Percentiles rank a stretch among this genome's conserved stretches.
phyloP scores from a whole-genome alignment of 2,888 invertebrate species.

The Xestia rhomboidea region DNA sequence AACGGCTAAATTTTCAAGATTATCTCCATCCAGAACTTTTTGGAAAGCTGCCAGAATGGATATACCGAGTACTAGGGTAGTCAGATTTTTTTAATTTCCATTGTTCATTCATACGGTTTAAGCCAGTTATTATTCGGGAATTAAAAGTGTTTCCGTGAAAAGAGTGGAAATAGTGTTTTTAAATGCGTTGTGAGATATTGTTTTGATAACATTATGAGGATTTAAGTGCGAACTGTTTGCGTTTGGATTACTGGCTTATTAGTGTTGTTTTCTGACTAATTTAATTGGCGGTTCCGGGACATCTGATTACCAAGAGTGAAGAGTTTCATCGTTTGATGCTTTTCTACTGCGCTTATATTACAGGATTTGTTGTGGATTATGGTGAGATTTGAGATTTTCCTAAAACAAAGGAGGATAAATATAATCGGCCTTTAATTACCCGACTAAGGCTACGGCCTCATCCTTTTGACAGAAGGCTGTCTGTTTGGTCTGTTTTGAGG shows the following conservation, averaged over 20 bases:
- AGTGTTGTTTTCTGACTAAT: not conserved
- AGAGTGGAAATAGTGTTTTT: slow-evolving; percentile 13
- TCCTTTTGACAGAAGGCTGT: no score
- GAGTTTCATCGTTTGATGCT: no score
- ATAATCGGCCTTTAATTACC: no score
- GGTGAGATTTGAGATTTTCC: no score
- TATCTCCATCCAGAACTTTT: slow-evolving; percentile 55
- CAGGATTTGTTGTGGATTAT: no score
- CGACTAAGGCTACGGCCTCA: no score
- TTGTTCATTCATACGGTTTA: slow-evolving; percentile 38
- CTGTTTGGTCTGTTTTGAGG: no score
- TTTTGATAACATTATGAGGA: not conserved
- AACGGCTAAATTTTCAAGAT: slow-evolving; percentile 66
- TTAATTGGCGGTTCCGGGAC: not conserved
- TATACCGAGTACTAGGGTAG: slow-evolving; percentile 25
- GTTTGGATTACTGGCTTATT: not conserved
- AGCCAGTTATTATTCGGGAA: slow-evolving; percentile 45
- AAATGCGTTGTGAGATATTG: not conserved
- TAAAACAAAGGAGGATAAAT: no score
- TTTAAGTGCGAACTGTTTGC: not conserved
- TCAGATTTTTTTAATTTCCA: slow-evolving; percentile 54
- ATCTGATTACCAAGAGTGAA: not conserved
- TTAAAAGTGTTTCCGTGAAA: slow-evolving; percentile 44
- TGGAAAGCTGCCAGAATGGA: slow-evolving; percentile 57
- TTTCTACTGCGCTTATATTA: no score